Evolutionary conservation across 2,113 vertebrate species (phyloP).

Genomic region (Etia nguti): DNA sequence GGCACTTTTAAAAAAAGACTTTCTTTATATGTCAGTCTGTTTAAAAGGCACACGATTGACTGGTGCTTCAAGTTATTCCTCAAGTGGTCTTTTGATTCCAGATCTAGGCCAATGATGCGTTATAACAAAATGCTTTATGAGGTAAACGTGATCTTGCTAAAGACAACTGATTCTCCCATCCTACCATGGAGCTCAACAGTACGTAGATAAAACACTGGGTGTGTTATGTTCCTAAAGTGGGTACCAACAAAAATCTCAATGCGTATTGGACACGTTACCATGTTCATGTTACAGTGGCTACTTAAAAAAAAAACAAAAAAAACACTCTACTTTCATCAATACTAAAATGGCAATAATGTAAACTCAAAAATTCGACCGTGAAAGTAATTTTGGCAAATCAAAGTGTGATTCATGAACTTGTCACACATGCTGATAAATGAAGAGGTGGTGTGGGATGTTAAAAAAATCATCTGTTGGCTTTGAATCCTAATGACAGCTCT

Average conservation of each 20-base stretch:
- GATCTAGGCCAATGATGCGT: constrained; percentile 1
- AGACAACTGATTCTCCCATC: not conserved
- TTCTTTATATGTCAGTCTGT: constrained; percentile 10
- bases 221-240: not conserved
- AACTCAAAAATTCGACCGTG: constrained; percentile 41
- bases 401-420: constrained; percentile 43
- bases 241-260: not conserved
- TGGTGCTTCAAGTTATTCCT: constrained; percentile 6
- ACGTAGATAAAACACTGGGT: not conserved
- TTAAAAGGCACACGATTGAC: constrained; percentile 14
- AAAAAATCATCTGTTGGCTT: constrained; percentile 42
- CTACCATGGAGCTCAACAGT: not conserved
- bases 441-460: not conserved
- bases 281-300: constrained; percentile 3
- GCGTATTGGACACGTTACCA: not conserved
- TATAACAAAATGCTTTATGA: not conserved
- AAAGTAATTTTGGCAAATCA: constrained; percentile 57
- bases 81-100: constrained; percentile 20
- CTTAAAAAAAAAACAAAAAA: not conserved
- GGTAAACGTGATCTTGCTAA: constrained; percentile 2
- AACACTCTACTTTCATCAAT: constrained; percentile 32
- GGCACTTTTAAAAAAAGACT: constrained; percentile 43
- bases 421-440: constrained; percentile 37
- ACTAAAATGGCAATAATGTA: constrained; percentile 49
- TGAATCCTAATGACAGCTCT: constrained; percentile 36